Evolutionary conservation across 2,797 vertebrate species (phyloP), one percentile per base, ranked within the genome.

Genomic region (Cirrhinus molitorella): DNA sequence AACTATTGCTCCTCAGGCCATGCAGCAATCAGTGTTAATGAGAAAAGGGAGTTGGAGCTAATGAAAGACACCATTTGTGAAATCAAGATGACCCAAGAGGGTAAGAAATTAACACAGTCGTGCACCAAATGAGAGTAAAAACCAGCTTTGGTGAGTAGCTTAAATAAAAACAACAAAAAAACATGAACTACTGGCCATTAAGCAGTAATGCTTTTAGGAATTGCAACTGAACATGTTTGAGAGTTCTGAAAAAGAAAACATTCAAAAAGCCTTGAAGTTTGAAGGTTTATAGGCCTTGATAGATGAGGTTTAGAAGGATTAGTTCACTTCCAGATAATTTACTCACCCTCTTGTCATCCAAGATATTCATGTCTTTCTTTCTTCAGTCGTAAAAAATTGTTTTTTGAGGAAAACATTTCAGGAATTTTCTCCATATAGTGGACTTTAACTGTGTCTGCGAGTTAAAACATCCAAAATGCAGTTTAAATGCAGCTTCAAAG

Each of bases 21-120:
- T 68, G 31, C 10, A 43, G 49, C 65, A 70, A 57, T 57, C 65
- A 28, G 31, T 19, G 65, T n/a, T 71, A 80, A 80, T 59, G 66
- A 80, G 51, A 80, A 80, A 25, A 59, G 19, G 19, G 79, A 80
- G 34, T 47, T 71, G 53, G 37, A 59, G 59, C 53, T 71, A 55
- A 80, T 80, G 53, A 21, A 71, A 80, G 79, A 70, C 23, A 28
- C 51, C 34, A 14, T 80, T 43, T 43, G 65, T 70, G 79, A 71
- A 80, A 59, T 70, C 51, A 80, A 70, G 66, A 57, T 43, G 66
- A 79, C 34, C 49, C 23, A 80, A 80, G 37, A 25, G n/a, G 65
- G 17, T 45, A 53, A 43, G 21, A 45, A 80, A 70, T 45, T 3
- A 70, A 70, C 49, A 55, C 16, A 4, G 40, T 23, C 23, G 49